These are phyloP conservation scores for Acronicta alni DNA, from an alignment of 2,888 invertebrate genomes.

Conservation along the genomic window DNA sequence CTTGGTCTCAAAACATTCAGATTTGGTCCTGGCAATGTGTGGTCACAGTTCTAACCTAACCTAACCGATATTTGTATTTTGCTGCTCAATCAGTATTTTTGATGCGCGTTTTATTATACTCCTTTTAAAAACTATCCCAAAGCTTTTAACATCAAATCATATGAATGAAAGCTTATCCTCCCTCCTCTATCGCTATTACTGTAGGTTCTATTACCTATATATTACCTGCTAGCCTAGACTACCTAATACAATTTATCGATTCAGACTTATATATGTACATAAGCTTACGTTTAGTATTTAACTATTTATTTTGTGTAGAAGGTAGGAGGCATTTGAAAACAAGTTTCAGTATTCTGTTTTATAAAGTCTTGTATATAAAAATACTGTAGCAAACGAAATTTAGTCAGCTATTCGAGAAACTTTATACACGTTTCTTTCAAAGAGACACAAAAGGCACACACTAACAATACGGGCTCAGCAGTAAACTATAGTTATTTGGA, in stretches of 20 bases:
- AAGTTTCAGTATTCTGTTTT: slow-evolving; percentile 6
- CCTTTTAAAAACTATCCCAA: slow-evolving; percentile 31
- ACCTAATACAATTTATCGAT: slow-evolving; percentile 24
- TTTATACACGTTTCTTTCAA: slow-evolving; percentile 8
- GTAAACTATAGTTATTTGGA: slow-evolving; percentile 5
- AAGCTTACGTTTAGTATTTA: not conserved
- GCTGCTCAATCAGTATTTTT: no score
- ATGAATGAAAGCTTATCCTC: slow-evolving; percentile 22
- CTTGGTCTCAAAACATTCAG: no score
- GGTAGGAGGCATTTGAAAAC: not conserved
- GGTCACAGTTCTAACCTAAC: no score
- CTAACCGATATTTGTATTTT: no score
- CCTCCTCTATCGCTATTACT: slow-evolving; percentile 23
- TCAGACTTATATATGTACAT: slow-evolving; percentile 7
- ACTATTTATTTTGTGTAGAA: not conserved
- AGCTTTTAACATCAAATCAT: slow-evolving; percentile 31
- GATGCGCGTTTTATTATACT: no score
- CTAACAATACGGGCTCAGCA: slow-evolving; percentile 3
- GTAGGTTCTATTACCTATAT: slow-evolving; percentile 1
- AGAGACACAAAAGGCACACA: slow-evolving; percentile 4
- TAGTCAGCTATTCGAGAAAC: not conserved
- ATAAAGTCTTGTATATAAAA: slow-evolving; percentile 8
- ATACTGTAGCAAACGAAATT: slow-evolving; percentile 5
- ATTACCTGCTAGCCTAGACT: slow-evolving; percentile 14
- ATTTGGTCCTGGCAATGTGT: no score